These are phyloP conservation scores for Stomatorhinus walkeri DNA, from an alignment of 2,797 vertebrate species.

Conservation along the genomic window DNA sequence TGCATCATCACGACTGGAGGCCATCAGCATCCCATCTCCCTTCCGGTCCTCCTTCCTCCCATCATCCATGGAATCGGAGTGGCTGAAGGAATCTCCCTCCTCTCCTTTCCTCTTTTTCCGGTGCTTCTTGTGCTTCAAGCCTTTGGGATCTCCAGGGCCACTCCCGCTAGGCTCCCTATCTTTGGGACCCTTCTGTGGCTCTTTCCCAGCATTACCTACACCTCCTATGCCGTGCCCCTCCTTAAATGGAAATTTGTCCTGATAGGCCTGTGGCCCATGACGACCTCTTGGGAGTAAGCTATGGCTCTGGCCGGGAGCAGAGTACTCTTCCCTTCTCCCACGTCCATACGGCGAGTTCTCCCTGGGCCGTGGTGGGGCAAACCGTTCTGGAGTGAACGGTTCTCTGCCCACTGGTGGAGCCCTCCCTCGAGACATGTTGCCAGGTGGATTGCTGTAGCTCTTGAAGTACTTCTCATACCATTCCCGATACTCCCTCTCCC, in stretches of 20 bases:
- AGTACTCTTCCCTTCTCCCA: slow-evolving; percentile 72
- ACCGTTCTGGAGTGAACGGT: slow-evolving; percentile 64
- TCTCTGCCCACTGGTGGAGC: slow-evolving; percentile 59
- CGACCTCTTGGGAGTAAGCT: slow-evolving; percentile 59
- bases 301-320: slow-evolving; percentile 43
- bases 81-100: slow-evolving; percentile 54
- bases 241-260: slow-evolving; percentile 60
- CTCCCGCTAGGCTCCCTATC: slow-evolving; percentile 62
- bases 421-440: slow-evolving; percentile 64
- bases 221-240: slow-evolving; percentile 49
- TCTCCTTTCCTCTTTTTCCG: slow-evolving; percentile 64
- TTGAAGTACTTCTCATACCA: slow-evolving; percentile 92
- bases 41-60: slow-evolving; percentile 64
- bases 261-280: slow-evolving; percentile 49
- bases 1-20: slow-evolving; percentile 77
- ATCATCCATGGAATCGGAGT: slow-evolving; percentile 56
- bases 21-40: slow-evolving; percentile 54
- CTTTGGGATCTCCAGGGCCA: slow-evolving; percentile 68
- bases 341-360: slow-evolving; percentile 58
- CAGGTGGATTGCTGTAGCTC: slow-evolving; percentile 62
- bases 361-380: slow-evolving; percentile 64
- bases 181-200: slow-evolving; percentile 58
- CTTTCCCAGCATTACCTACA: slow-evolving; percentile 41
- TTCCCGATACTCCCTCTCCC: slow-evolving; percentile 83
- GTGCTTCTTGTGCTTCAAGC: slow-evolving; percentile 79